phyloP scores from a whole-genome alignment of 2,888 invertebrate genomes.

The Copidosoma aretas region DNA sequence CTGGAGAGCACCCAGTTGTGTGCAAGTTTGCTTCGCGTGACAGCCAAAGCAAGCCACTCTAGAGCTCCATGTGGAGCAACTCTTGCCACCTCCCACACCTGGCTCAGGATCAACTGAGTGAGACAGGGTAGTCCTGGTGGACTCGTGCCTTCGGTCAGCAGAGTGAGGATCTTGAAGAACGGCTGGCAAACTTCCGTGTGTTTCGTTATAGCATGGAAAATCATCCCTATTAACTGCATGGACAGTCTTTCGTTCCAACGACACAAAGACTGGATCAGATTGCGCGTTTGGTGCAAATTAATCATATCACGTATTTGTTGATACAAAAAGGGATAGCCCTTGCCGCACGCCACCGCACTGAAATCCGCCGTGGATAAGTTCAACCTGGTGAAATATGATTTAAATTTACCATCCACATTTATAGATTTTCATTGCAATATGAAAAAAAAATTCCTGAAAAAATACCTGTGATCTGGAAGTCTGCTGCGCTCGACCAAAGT shows the following conservation, averaged over 20 bases:
- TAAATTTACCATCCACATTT: background rate
- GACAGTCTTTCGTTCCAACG: conserved; percentile 91
- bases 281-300: conserved; percentile 89
- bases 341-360: conserved; percentile 83
- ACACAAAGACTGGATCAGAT: conserved; percentile 88
- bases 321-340: conserved; percentile 92
- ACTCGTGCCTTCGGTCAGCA: conserved; percentile 83
- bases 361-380: conserved; percentile 81
- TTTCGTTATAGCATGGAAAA: conserved; percentile 89
- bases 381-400: conserved; percentile 62
- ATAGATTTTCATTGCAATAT: background rate
- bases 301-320: conserved; percentile 94
- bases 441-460: background rate
- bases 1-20: conserved; percentile 92
- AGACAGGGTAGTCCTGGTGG: conserved; percentile 87
- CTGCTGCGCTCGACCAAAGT: conserved; percentile 88
- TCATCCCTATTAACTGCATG: conserved; percentile 86
- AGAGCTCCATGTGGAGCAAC: conserved; percentile 90
- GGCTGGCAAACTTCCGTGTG: conserved; percentile 91
- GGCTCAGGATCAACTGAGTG: conserved; percentile 84
- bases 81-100: conserved; percentile 90
- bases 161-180: conserved; percentile 89
- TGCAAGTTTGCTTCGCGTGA: conserved; percentile 86
- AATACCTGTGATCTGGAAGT: conserved; percentile 70
- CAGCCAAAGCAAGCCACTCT: conserved; percentile 83